Evolutionary conservation across 53 echinoderm and acorn worm genomes (phyloP).

Genomic region (Paracentrotus lividus): DNA sequence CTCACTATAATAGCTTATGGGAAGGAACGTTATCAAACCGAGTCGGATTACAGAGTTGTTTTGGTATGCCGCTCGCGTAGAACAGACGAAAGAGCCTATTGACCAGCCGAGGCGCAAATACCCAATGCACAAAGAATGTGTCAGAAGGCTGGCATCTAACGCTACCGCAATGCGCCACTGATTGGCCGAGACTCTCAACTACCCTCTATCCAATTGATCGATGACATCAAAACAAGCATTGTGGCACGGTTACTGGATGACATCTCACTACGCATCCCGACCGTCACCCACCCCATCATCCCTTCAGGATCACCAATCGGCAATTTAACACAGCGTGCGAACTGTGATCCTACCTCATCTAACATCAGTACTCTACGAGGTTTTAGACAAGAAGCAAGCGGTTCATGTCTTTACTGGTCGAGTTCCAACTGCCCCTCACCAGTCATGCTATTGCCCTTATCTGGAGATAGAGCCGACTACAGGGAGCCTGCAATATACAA

Average conservation of each 20-base stretch:
- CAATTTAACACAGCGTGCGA: conserved; percentile 69
- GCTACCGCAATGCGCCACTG: conserved; percentile 74
- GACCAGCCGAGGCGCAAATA: conserved; percentile 83
- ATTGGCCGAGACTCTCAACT: conserved; percentile 71
- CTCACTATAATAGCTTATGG: conserved; percentile 71
- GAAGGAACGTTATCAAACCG: conserved; percentile 28
- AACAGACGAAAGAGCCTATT: conserved; percentile 49
- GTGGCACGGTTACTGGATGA: conserved; percentile 21
- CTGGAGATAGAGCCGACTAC: conserved; percentile 46
- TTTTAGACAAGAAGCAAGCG: conserved; percentile 68
- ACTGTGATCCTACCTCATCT: conserved; percentile 36
- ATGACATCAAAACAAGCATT: conserved; percentile 47
- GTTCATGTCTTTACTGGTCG: conserved; percentile 62
- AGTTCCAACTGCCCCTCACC: conserved; percentile 32
- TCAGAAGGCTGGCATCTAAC: conserved; percentile 80
- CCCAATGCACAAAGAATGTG: conserved; percentile 98
- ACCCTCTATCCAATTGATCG: conserved; percentile 74
- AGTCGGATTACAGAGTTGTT: conserved; percentile 59
- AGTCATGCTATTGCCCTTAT: conserved; percentile 64
- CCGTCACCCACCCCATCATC: conserved; percentile 55
- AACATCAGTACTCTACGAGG: conserved; percentile 73
- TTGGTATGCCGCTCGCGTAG: conserved; percentile 64
- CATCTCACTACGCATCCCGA: no score
- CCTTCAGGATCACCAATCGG: conserved; percentile 35
- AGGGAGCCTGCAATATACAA: conserved; percentile 70